Conservation (phyloP, 2,888 invertebrate genomes). For the Sarcophaga rosellei region DNA sequence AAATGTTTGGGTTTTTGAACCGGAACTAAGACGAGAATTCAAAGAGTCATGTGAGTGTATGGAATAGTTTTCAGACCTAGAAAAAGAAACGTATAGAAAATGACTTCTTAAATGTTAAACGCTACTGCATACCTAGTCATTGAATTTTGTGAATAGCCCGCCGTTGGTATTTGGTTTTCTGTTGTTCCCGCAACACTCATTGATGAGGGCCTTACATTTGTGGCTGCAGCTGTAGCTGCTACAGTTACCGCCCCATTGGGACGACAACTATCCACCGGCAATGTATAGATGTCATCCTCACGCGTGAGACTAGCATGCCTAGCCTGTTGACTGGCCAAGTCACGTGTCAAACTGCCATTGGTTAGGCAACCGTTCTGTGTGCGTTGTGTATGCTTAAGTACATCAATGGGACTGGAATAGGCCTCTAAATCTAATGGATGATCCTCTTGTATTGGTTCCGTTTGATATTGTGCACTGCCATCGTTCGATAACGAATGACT, state of each 20-base stretch:
- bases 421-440: conserved; percentile 78
- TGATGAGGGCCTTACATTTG: conserved; percentile 73
- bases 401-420: conserved; percentile 83
- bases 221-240: conserved; percentile 53
- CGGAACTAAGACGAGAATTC: conserved; percentile 73
- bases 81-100: neutral
- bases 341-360: conserved; percentile 76
- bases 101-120: neutral
- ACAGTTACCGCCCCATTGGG: conserved; percentile 39
- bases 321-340: conserved; percentile 69
- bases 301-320: conserved; percentile 72
- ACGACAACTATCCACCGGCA: conserved; percentile 79
- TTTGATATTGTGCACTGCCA: conserved; percentile 41
- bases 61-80: conserved; percentile 77
- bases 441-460: conserved; percentile 68
- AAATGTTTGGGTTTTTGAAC: conserved; percentile 78
- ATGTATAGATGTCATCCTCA: conserved; percentile 80
- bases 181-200: conserved; percentile 72
- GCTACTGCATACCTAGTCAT: conserved; percentile 74
- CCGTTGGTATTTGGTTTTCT: conserved; percentile 67
- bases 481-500: conserved; percentile 53
- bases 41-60: conserved; percentile 77
- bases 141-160: conserved; percentile 73
- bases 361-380: conserved; percentile 75
- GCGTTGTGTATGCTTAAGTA: conserved; percentile 80